Conservation (phyloP, 2,113 vertebrate genomes). For the Scophthalmus maximus region DNA sequence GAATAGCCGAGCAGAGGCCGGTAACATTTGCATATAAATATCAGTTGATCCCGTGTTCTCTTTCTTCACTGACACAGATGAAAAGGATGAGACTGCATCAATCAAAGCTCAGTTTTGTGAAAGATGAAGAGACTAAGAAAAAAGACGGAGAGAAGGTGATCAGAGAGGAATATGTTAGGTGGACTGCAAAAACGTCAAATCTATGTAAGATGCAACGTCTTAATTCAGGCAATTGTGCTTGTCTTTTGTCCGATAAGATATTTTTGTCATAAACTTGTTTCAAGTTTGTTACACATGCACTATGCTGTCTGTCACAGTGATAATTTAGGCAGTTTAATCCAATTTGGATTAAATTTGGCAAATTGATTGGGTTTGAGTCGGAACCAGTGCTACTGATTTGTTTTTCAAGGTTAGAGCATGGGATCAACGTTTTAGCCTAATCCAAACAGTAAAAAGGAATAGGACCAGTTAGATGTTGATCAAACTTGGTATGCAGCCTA, state of each 20-base stretch:
- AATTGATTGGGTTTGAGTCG: neutral
- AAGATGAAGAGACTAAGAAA: neutral
- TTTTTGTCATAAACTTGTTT: neutral
- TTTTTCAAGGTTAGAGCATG: neutral
- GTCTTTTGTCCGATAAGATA: neutral
- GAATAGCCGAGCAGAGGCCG: neutral
- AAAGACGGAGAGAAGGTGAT: neutral
- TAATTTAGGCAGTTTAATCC: neutral
- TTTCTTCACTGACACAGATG: neutral
- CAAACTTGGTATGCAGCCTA: neutral
- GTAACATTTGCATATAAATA: slow-evolving; percentile 3
- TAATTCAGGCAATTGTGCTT: neutral
- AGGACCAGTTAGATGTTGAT: neutral
- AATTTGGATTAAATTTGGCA: neutral
- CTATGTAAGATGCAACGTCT: neutral
- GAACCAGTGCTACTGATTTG: neutral
- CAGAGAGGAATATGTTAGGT: neutral
- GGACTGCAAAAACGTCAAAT: neutral
- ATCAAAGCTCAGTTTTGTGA: neutral
- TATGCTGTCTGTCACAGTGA: neutral
- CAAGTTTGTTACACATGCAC: no score
- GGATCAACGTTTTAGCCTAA: neutral
- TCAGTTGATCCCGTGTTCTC: neutral
- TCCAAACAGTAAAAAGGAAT: no score
- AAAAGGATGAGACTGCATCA: neutral